Evolutionary conservation across 2,888 invertebrate genomes (phyloP), one percentile per base, ranked within the genome.

Genomic region (Eupithecia subumbrata): DNA sequence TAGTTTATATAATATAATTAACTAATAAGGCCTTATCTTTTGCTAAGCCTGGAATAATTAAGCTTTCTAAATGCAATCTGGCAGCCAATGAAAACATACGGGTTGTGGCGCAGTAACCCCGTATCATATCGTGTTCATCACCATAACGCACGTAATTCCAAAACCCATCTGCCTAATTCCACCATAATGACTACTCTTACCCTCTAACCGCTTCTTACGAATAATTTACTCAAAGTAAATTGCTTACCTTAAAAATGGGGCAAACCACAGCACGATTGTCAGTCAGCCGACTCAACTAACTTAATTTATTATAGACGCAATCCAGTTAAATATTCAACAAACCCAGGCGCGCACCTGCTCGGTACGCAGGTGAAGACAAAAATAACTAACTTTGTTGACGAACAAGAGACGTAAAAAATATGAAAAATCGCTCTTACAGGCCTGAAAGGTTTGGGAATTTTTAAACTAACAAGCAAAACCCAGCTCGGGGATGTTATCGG

Each of bases 381-480:
- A 73, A 77, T 78, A 81, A 80, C 76, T 78, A 70, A 77, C 72
- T 75, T 77, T 75, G 78, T 76, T 72, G 68, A 56, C 60, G 73
- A 78, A 73, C 70, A 72, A 79, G 76, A 75, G 76, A 78, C 72
- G 74, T 79, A 78, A 78, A 79, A 78, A 78, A 78, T 70, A 77
- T 78, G 75, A 73, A 76, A 76, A 80, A 76, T 75, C 68, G 73
- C 72, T 70, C 70, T 70, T 70, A 48, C 69, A 45, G 48, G 37
- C 68, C 52, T 73, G 66, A 67, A 72, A 43, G 69, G 71, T 69
- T 74, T n/a, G 52, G 66, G 56, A 75, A 64, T 75, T 75, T 77
- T 85, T 83, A 86, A 88, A 88, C 86, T 85, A 86, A 84, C 85
- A 87, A 86, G 83, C 84, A 83, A 82, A 80, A 77, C 78, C 48